These are phyloP conservation scores for Andricus grossulariae DNA, from an alignment of 1,140 invertebrate species.

Conservation along the genomic window DNA sequence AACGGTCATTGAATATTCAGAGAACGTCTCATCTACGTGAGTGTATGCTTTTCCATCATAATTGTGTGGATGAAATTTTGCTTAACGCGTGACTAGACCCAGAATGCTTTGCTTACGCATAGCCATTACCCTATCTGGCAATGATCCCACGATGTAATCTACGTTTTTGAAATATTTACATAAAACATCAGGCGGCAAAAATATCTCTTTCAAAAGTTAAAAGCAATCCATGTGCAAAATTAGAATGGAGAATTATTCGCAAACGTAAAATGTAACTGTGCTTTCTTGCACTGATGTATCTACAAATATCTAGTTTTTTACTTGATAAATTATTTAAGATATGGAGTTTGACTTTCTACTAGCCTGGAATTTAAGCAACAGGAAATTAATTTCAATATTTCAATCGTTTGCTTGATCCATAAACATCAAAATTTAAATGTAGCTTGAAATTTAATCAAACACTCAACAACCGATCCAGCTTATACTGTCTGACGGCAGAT, in stretches of 20 bases:
- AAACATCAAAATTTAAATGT: background rate
- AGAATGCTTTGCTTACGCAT: slow-evolving; percentile 28
- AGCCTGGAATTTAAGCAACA: no score
- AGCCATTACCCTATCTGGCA: slow-evolving; percentile 16
- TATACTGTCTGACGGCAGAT: slow-evolving; percentile 11
- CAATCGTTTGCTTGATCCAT: no score
- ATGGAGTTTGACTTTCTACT: no score
- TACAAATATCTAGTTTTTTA: background rate
- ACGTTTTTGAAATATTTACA: slow-evolving; percentile 14
- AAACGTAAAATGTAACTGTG: slow-evolving; percentile 22
- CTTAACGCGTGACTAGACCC: slow-evolving; percentile 24
- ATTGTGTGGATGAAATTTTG: slow-evolving; percentile 28
- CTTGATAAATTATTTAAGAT: background rate
- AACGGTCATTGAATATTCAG: slow-evolving; percentile 1
- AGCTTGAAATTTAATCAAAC: background rate
- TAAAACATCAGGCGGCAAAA: slow-evolving; percentile 16
- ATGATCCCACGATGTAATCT: slow-evolving; percentile 20
- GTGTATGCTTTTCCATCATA: slow-evolving; percentile 28
- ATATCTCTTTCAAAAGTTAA: slow-evolving; percentile 11
- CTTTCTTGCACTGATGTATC: background rate
- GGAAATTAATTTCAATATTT: no score
- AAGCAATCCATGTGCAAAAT: slow-evolving; percentile 24
- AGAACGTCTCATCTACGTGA: slow-evolving; percentile 24
- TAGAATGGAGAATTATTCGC: background rate
- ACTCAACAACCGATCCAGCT: background rate